Percentiles rank a stretch among this genome's conserved stretches.
Conservation (phyloP, 1,140 invertebrate genomes). For the Orius insidiosus region DNA sequence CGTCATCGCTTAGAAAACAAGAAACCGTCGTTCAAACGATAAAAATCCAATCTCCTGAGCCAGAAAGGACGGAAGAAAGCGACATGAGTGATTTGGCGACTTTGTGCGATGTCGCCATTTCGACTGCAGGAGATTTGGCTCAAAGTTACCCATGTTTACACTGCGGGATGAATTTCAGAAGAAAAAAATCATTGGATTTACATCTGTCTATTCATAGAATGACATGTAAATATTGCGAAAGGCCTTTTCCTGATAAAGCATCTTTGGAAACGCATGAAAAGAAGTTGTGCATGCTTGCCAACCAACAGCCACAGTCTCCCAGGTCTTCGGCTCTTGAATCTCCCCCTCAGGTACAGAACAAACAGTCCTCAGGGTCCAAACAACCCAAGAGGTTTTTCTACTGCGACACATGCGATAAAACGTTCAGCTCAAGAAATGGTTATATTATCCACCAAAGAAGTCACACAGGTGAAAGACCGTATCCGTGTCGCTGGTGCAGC, state of each 20-base stretch:
- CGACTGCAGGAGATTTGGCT: conserved; percentile 16
- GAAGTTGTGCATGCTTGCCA: conserved; percentile 8
- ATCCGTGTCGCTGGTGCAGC: conserved; percentile 48
- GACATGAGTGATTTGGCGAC: conserved; percentile 19
- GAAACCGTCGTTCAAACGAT: background rate
- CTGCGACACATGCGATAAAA: conserved; percentile 38
- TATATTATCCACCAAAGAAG: conserved; percentile 47
- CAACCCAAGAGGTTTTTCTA: conserved; percentile 24
- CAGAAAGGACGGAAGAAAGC: conserved; percentile 10
- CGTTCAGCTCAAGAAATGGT: conserved; percentile 42
- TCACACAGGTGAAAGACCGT: conserved; percentile 60
- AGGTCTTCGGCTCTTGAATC: background rate
- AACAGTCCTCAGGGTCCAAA: conserved; percentile 5
- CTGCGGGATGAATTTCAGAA: conserved; percentile 16
- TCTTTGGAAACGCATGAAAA: conserved; percentile 15
- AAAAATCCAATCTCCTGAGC: conserved; percentile 5
- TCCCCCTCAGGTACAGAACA: background rate
- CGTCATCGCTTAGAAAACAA: conserved; percentile 12
- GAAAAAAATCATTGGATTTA: conserved; percentile 15
- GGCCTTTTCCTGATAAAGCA: conserved; percentile 13
- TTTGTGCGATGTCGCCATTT: conserved; percentile 19
- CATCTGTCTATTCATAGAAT: conserved; percentile 15
- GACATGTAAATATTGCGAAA: conserved; percentile 16
- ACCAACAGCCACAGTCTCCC: background rate
- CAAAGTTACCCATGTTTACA: conserved; percentile 15